Percentiles rank a stretch among this genome's conserved stretches.
These are phyloP conservation scores for Cranoglanis bouderius DNA, from an alignment of 2,113 vertebrate genomes.

Conservation along the genomic window DNA sequence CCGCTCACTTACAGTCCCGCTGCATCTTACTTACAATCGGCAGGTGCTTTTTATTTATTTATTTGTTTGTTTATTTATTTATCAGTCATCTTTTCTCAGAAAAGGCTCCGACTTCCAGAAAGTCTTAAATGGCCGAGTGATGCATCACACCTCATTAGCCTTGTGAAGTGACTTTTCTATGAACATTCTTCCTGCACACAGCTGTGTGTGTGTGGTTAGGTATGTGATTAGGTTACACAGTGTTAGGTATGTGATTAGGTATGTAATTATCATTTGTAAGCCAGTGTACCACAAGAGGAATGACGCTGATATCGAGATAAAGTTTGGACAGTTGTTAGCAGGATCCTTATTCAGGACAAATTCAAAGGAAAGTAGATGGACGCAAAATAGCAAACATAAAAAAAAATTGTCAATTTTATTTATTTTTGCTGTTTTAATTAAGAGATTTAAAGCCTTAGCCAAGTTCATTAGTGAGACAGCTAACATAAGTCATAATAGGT, in stretches of 20 bases:
- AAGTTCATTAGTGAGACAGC: not conserved
- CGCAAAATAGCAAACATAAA: not conserved
- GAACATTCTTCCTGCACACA: constrained; percentile 30
- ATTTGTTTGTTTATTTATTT: constrained; percentile 32
- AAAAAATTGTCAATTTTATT: not conserved
- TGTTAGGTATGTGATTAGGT: not conserved
- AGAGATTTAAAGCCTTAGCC: not conserved
- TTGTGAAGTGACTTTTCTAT: constrained; percentile 45
- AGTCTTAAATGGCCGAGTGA: constrained; percentile 33
- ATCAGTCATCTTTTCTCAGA: constrained; percentile 9
- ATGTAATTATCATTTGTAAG: not conserved
- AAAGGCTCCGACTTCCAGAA: constrained; percentile 44
- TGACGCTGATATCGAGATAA: not conserved
- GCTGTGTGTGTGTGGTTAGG: not conserved
- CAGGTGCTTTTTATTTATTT: constrained; percentile 42
- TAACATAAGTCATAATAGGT: not conserved
- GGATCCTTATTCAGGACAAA: not conserved
- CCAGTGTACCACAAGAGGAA: not conserved
- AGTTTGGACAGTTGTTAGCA: not conserved
- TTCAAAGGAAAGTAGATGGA: not conserved
- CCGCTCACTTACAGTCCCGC: constrained; percentile 27
- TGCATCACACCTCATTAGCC: constrained; percentile 46
- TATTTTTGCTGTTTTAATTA: not conserved
- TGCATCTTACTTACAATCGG: constrained; percentile 1
- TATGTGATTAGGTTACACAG: not conserved